Evolutionary conservation across 64 coral and sea anemone species (phyloP).

Genomic region (Montipora efflorescens): DNA sequence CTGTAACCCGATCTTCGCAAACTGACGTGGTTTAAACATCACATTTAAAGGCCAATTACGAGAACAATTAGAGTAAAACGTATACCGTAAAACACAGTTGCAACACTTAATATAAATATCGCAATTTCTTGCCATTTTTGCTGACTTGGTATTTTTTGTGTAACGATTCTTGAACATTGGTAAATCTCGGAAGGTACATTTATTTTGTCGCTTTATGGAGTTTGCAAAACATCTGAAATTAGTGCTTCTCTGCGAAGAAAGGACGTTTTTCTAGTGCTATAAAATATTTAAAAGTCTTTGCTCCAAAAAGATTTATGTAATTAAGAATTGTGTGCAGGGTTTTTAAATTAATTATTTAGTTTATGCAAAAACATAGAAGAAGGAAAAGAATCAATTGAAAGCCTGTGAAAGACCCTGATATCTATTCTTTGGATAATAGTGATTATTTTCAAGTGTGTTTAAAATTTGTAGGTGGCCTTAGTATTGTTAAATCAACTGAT

Average conservation of each 20-base stretch:
- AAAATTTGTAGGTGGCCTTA: no score
- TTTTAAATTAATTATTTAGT: constrained; percentile 4
- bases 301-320: not conserved
- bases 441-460: no score
- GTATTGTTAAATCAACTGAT: no score
- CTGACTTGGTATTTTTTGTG: not conserved
- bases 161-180: not conserved
- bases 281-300: constrained; percentile 20
- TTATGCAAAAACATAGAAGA: not conserved
- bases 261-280: not conserved
- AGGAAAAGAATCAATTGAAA: not conserved
- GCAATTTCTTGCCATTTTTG: not conserved
- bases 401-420: not conserved
- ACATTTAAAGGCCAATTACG: no score
- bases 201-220: no score
- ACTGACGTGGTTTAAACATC: no score
- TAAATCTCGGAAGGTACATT: not conserved
- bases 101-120: no score
- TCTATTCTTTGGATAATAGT: no score
- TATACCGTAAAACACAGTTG: no score
- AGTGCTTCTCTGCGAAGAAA: not conserved
- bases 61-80: no score
- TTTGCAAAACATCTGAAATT: not conserved
- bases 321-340: not conserved
- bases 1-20: not conserved